A percentile compares a stretch with the other conserved stretches of the same genome.
Evolutionary conservation across 2,797 vertebrate species (phyloP).

Genomic region (Dendrocincla fuliginosa): DNA sequence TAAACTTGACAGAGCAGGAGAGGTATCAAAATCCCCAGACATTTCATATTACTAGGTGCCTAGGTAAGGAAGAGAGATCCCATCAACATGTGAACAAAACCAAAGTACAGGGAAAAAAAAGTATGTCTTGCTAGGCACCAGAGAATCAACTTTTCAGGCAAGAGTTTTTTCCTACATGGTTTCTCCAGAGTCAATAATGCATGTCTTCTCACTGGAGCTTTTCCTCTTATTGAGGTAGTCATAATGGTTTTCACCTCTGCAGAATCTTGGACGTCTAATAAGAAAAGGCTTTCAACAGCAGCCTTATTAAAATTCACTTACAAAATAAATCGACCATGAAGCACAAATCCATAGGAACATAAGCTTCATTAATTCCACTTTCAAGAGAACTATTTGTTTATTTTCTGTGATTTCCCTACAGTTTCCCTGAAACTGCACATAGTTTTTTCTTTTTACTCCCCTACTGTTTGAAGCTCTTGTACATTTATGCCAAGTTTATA

Average conservation of each 20-base stretch:
- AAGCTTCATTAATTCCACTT: slow-evolving; percentile 43
- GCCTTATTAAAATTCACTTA: slow-evolving; percentile 50
- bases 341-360: slow-evolving; percentile 42
- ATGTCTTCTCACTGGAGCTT: neutral
- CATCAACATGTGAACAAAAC: neutral
- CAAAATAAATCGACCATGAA: slow-evolving; percentile 40
- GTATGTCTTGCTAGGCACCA: neutral
- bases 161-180: neutral
- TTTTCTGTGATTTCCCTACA: neutral
- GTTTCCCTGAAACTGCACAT: neutral
- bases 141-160: neutral
- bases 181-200: neutral
- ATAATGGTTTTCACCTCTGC: neutral
- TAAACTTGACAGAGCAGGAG: neutral
- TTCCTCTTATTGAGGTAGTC: neutral
- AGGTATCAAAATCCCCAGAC: neutral
- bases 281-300: slow-evolving; percentile 14
- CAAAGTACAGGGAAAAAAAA: neutral
- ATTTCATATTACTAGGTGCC: neutral
- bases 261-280: neutral
- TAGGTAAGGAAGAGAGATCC: neutral
- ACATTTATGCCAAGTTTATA: neutral
- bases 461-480: neutral
- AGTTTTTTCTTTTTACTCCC: neutral
- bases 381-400: slow-evolving; percentile 17